A percentile compares a stretch with the other conserved stretches of the same genome.
Evolutionary conservation across 2,888 invertebrate species (phyloP).

Genomic region (Charanyca ferruginea): DNA sequence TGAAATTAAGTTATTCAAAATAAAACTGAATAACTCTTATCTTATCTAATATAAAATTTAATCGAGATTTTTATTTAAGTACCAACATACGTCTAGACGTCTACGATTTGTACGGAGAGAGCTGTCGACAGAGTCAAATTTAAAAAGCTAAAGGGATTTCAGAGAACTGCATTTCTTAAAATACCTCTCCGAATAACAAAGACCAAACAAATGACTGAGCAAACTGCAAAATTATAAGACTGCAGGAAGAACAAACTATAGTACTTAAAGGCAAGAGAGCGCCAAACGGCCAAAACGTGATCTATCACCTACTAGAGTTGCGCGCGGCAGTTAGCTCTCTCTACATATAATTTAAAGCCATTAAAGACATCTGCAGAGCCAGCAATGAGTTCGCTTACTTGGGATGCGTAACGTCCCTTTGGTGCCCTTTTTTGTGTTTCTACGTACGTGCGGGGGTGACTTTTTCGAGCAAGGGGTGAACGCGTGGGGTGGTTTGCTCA

Average conservation of each 20-base stretch:
- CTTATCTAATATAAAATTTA: too few relatives aligned
- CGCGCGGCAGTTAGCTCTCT: constrained; percentile 87
- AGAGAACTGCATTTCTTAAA: neutral
- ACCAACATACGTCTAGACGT: neutral
- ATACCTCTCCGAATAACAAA: constrained; percentile 1
- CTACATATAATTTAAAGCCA: constrained; percentile 91
- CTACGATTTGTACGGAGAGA: neutral
- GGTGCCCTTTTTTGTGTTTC: constrained; percentile 89
- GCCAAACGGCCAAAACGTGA: constrained; percentile 70
- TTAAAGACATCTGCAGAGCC: constrained; percentile 91
- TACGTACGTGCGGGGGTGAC: constrained; percentile 90
- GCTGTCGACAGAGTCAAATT: neutral
- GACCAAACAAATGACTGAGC: constrained; percentile 34
- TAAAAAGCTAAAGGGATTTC: neutral
- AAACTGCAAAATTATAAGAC: constrained; percentile 46
- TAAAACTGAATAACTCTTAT: too few relatives aligned
- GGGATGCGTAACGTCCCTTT: constrained; percentile 89
- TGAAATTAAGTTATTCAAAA: too few relatives aligned
- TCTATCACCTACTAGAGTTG: constrained; percentile 83
- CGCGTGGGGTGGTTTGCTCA: constrained; percentile 82
- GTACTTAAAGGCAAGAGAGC: constrained; percentile 36
- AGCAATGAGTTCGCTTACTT: constrained; percentile 89
- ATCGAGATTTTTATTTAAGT: too few relatives aligned
- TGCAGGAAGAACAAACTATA: constrained; percentile 50
- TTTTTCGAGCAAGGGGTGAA: constrained; percentile 90